A percentile compares a stretch with the other conserved stretches of the same genome.
These are phyloP conservation scores for Tamias sibiricus DNA, from an alignment of 2,113 vertebrate genomes.

Conservation along the genomic window DNA sequence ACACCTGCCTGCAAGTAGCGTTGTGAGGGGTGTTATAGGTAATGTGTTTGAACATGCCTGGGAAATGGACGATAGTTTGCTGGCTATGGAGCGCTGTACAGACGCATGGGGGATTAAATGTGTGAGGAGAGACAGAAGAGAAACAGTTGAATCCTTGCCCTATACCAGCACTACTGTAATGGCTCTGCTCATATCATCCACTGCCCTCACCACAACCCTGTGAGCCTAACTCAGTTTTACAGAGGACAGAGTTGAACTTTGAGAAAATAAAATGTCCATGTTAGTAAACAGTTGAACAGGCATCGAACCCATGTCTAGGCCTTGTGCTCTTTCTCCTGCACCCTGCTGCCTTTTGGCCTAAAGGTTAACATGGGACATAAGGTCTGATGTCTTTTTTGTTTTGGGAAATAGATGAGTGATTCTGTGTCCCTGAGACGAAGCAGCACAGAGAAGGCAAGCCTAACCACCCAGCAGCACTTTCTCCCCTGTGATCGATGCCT, in stretches of 20 bases:
- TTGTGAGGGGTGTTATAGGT: neutral
- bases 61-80: neutral
- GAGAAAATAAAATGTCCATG: neutral
- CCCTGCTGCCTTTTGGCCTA: neutral
- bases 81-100: neutral
- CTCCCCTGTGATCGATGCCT: neutral
- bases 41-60: neutral
- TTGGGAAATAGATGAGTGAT: neutral
- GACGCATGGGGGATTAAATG: neutral
- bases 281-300: neutral
- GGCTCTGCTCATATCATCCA: neutral
- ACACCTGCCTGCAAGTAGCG: too few relatives aligned
- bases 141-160: neutral
- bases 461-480: neutral
- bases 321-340: neutral
- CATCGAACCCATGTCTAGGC: neutral
- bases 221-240: neutral
- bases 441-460: neutral
- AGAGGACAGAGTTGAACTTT: neutral
- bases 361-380: neutral
- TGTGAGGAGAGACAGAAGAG: neutral
- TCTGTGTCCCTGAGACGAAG: neutral
- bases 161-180: neutral
- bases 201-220: neutral
- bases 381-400: neutral